Percentiles rank a stretch among this genome's conserved stretches.
Evolutionary conservation across 2,888 invertebrate species (phyloP).

Genomic region (Nebria salina): DNA sequence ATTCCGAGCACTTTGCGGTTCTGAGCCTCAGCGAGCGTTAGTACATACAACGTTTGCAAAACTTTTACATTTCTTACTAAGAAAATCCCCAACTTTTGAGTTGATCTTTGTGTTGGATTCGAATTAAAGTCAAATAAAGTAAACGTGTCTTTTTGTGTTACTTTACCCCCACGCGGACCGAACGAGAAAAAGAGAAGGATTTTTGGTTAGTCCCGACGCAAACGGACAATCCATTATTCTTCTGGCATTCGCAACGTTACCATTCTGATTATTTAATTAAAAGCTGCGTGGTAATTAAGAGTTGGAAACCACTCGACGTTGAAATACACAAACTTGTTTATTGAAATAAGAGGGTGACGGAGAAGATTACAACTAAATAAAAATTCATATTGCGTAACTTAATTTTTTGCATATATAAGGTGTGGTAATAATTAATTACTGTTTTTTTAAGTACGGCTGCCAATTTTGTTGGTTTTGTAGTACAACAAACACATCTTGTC

Average conservation of each 20-base stretch:
- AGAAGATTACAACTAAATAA: not conserved
- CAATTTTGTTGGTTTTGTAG: too few relatives aligned
- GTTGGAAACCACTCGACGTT: not conserved
- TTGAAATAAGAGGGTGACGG: not conserved
- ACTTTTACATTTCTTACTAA: conserved; percentile 44
- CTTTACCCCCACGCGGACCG: not conserved
- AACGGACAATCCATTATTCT: not conserved
- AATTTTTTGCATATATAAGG: too few relatives aligned
- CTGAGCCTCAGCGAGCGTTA: not conserved
- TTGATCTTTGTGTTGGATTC: conserved; percentile 46
- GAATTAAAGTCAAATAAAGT: conserved; percentile 46
- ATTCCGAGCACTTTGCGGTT: conserved; percentile 44
- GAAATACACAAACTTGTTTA: not conserved
- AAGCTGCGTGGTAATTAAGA: conserved; percentile 30
- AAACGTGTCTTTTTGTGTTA: conserved; percentile 46
- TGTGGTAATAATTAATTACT: too few relatives aligned
- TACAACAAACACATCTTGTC: too few relatives aligned
- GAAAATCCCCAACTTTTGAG: conserved; percentile 42
- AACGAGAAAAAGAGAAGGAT: conserved; percentile 18
- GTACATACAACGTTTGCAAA: conserved; percentile 27
- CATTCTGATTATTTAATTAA: conserved; percentile 45
- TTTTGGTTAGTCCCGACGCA: not conserved
- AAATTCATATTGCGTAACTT: not conserved
- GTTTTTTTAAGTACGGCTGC: too few relatives aligned
- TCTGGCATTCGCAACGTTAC: conserved; percentile 37